Evolutionary conservation across 1,140 invertebrate species (phyloP).

Genomic region (Mycetomoellerius zeteki): DNA sequence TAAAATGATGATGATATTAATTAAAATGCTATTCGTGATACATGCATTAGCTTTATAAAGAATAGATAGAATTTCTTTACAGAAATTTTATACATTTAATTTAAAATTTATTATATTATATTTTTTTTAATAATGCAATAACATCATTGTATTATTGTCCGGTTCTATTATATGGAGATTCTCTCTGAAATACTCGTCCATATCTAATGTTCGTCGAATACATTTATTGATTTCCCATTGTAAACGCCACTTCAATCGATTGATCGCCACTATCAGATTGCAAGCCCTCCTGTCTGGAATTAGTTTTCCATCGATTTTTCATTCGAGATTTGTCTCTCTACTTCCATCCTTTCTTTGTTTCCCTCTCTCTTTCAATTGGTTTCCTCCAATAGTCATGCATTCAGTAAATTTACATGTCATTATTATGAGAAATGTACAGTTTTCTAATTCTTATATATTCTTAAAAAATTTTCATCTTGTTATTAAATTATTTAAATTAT

Average conservation of each 20-base stretch:
- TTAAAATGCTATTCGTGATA: background rate
- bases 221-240: slow-evolving; percentile 63
- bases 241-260: slow-evolving; percentile 44
- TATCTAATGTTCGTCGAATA: slow-evolving; percentile 23
- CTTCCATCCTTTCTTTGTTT: background rate
- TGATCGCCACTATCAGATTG: slow-evolving; percentile 61
- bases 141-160: slow-evolving; percentile 14
- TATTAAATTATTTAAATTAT: background rate
- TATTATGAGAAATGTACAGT: background rate
- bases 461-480: background rate
- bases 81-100: slow-evolving; percentile 3
- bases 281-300: slow-evolving; percentile 35
- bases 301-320: slow-evolving; percentile 63
- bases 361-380: background rate
- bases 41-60: background rate
- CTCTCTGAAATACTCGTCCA: slow-evolving; percentile 13
- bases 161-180: background rate
- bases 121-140: slow-evolving; percentile 35
- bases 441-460: background rate
- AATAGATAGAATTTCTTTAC: slow-evolving; percentile 12
- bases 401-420: no score
- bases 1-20: slow-evolving; percentile 6
- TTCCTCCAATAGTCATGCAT: slow-evolving; percentile 9
- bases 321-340: slow-evolving; percentile 21
- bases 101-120: background rate